Percentiles rank a stretch among this genome's conserved stretches.
Conservation (phyloP, 92 coral and sea anemone genomes). For the Chrysogorgia sp. region DNA sequence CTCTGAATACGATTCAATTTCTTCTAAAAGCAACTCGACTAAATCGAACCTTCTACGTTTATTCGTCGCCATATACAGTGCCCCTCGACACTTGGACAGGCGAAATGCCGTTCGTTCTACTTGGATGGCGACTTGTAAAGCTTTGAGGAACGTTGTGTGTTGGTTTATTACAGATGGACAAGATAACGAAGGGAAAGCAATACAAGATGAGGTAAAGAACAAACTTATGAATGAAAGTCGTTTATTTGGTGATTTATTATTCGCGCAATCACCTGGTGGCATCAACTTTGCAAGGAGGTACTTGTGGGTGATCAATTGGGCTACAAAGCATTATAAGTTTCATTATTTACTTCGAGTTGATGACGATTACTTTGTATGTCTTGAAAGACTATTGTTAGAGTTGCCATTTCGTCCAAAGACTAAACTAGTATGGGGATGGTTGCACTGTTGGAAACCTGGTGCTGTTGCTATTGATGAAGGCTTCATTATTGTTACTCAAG, state of each 20-base stretch:
- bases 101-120: neutral
- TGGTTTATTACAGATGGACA: constrained; percentile 58
- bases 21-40: too few relatives aligned
- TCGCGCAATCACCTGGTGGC: constrained; percentile 57
- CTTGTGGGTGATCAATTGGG: constrained; percentile 60
- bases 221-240: constrained; percentile 35
- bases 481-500: neutral
- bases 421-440: neutral
- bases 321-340: constrained; percentile 54
- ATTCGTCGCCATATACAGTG: neutral
- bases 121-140: neutral
- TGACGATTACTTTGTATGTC: constrained; percentile 70
- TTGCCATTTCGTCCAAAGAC: neutral
- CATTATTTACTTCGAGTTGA: constrained; percentile 54
- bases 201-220: neutral
- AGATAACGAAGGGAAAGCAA: constrained; percentile 18
- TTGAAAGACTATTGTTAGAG: constrained; percentile 5
- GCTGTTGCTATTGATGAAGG: neutral
- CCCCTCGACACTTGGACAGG: neutral
- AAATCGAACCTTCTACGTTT: too few relatives aligned
- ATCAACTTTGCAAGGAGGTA: constrained; percentile 59
- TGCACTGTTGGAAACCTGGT: neutral
- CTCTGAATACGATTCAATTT: too few relatives aligned
- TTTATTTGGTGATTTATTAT: constrained; percentile 40
- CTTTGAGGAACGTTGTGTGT: neutral